phyloP scores from a whole-genome alignment of 1,140 invertebrate species.

The Lysiphlebus fabarum region DNA sequence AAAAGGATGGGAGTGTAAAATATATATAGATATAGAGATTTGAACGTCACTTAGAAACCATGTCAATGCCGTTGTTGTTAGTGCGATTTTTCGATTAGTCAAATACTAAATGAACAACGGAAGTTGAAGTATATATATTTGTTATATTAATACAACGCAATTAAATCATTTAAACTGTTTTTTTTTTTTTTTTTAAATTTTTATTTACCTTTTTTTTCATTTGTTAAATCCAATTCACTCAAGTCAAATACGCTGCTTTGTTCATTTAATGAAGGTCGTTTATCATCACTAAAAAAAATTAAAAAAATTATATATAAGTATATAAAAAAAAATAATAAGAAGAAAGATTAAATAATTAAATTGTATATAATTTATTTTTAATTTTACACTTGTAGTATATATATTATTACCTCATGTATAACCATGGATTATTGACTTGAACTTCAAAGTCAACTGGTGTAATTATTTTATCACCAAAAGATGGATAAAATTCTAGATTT shows the following conservation, averaged over 20 bases:
- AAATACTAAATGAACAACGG: slow-evolving; percentile 28
- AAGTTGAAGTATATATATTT: slow-evolving; percentile 9
- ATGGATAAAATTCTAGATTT: too few relatives aligned
- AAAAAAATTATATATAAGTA: too few relatives aligned
- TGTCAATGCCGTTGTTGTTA: slow-evolving; percentile 38
- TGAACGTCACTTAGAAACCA: slow-evolving; percentile 31
- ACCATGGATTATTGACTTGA: too few relatives aligned
- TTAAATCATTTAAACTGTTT: slow-evolving; percentile 10
- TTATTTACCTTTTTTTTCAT: slow-evolving; percentile 11
- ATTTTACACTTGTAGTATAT: too few relatives aligned
- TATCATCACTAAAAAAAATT: too few relatives aligned
- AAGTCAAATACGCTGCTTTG: not conserved
- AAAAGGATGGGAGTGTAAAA: slow-evolving; percentile 12
- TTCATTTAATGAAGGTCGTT: not conserved
- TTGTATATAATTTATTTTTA: too few relatives aligned
- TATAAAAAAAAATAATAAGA: too few relatives aligned
- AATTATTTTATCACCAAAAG: too few relatives aligned
- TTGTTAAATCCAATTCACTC: slow-evolving; percentile 1
- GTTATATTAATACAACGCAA: not conserved
- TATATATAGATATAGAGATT: slow-evolving; percentile 25
- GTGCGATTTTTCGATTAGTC: slow-evolving; percentile 30
- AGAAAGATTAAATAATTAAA: too few relatives aligned
- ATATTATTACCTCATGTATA: too few relatives aligned
- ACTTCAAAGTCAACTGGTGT: too few relatives aligned
- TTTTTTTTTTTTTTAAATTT: not conserved